These are phyloP conservation scores for Aleiodes testaceus DNA, from an alignment of 2,888 invertebrate genomes.

Conservation along the genomic window DNA sequence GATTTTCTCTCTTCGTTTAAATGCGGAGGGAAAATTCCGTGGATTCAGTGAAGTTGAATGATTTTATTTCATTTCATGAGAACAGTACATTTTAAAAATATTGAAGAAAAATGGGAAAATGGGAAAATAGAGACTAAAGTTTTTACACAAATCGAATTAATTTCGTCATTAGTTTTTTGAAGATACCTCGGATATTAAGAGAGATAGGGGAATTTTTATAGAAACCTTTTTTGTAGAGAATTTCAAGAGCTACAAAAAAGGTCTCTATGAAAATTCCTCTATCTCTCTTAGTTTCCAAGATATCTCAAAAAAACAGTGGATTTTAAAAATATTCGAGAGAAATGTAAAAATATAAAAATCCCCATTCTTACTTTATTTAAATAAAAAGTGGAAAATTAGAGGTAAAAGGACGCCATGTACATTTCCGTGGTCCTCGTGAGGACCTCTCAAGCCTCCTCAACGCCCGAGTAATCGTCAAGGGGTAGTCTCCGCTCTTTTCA, in stretches of 20 bases:
- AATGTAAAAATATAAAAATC: background rate
- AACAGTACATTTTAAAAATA: background rate
- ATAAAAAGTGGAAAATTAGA: conserved; percentile 28
- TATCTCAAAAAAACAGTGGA: too few species aligned
- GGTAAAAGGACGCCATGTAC: conserved; percentile 16
- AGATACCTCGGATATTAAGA: too few species aligned
- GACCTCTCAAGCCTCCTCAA: conserved; percentile 22
- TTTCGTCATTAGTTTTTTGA: too few species aligned
- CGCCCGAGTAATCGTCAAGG: conserved; percentile 22
- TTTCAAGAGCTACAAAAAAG: too few species aligned
- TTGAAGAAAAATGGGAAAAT: background rate
- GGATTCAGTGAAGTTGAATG: too few species aligned
- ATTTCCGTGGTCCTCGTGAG: conserved; percentile 25
- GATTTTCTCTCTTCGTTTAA: conserved; percentile 46
- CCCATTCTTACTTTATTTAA: conserved; percentile 22
- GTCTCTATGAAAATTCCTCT: too few species aligned
- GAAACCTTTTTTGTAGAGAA: too few species aligned
- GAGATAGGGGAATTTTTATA: too few species aligned
- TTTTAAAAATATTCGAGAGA: too few species aligned
- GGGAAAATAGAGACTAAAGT: too few species aligned
- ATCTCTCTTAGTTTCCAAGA: too few species aligned
- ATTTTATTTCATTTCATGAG: background rate
- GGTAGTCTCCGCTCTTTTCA: conserved; percentile 37
- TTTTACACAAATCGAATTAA: too few species aligned
- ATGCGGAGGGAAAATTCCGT: conserved; percentile 19